Percentiles rank a stretch among this genome's conserved stretches.
phyloP scores from a whole-genome alignment of 1,140 invertebrate genomes.

The Adoxophyes honmai region DNA sequence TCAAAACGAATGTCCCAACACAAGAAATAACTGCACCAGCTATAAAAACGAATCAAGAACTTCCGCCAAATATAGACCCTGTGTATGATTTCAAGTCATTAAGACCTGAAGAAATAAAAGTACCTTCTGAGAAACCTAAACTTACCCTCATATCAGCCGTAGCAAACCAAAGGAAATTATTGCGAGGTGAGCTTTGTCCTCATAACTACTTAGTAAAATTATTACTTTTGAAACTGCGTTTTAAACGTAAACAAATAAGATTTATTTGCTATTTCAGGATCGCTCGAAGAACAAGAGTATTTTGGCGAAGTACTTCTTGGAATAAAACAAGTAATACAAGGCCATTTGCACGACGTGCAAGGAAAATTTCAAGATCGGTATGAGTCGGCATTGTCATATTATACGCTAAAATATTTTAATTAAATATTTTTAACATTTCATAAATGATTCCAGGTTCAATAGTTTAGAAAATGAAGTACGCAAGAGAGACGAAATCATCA shows the following conservation, averaged over 20 bases:
- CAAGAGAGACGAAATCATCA: conserved; percentile 87
- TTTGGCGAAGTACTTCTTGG: conserved; percentile 85
- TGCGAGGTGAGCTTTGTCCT: conserved; percentile 52
- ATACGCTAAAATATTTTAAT: background rate
- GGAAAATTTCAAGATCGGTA: conserved; percentile 81
- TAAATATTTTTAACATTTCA: conserved; percentile 14
- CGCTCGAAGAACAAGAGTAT: conserved; percentile 84
- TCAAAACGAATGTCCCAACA: conserved; percentile 23
- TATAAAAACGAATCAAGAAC: conserved; percentile 39
- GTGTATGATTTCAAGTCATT: conserved; percentile 54
- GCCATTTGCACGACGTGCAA: conserved; percentile 82
- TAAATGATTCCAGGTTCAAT: conserved; percentile 76
- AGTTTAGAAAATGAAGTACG: conserved; percentile 86
- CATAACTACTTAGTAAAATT: background rate
- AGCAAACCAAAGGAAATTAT: conserved; percentile 69
- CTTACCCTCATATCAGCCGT: conserved; percentile 68
- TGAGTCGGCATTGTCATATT: background rate
- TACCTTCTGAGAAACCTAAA: conserved; percentile 70
- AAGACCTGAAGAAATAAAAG: conserved; percentile 71
- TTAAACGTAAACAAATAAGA: conserved; percentile 2
- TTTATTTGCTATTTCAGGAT: conserved; percentile 54
- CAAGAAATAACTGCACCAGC: conserved; percentile 26
- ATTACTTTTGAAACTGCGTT: conserved; percentile 33
- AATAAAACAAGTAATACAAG: conserved; percentile 87
- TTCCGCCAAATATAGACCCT: conserved; percentile 45